These are phyloP conservation scores for Lycophotia porphyrea DNA, from an alignment of 2,888 invertebrate species.

Conservation along the genomic window DNA sequence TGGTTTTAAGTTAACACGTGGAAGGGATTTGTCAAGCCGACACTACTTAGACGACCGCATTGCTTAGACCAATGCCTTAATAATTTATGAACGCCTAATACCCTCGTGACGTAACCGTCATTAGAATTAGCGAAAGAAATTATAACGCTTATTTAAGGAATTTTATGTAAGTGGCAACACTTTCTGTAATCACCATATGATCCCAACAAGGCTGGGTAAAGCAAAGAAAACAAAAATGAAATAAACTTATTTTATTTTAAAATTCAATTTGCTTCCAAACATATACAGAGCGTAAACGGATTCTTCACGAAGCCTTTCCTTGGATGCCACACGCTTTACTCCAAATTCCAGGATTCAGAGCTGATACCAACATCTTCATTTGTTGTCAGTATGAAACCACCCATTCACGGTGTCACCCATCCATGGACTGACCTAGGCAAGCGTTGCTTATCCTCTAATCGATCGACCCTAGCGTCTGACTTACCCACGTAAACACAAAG, in stretches of 20 bases:
- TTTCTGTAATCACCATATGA: neutral
- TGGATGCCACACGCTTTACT: too few species aligned
- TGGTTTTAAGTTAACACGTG: conserved; percentile 9
- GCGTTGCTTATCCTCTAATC: neutral
- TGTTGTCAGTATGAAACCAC: neutral
- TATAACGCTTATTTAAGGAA: neutral
- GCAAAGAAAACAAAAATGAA: neutral
- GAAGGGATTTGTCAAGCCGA: conserved; percentile 11
- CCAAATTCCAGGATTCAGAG: neutral
- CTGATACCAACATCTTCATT: neutral
- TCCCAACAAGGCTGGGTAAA: neutral
- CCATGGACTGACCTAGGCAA: neutral
- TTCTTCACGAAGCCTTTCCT: too few species aligned
- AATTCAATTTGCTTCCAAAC: too few species aligned
- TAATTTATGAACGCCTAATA: conserved; percentile 25
- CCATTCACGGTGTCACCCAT: neutral
- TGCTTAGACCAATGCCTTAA: conserved; percentile 1
- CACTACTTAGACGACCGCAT: neutral
- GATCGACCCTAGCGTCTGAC: neutral
- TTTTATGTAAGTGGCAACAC: neutral
- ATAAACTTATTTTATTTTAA: too few species aligned
- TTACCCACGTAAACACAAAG: neutral
- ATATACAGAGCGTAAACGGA: too few species aligned
- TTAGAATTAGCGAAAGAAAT: neutral
- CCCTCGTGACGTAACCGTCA: neutral